Percentiles rank a stretch among this genome's conserved stretches.
These are phyloP conservation scores for Amblyornis subalaris DNA, from an alignment of 2,113 vertebrate genomes.

Conservation along the genomic window DNA sequence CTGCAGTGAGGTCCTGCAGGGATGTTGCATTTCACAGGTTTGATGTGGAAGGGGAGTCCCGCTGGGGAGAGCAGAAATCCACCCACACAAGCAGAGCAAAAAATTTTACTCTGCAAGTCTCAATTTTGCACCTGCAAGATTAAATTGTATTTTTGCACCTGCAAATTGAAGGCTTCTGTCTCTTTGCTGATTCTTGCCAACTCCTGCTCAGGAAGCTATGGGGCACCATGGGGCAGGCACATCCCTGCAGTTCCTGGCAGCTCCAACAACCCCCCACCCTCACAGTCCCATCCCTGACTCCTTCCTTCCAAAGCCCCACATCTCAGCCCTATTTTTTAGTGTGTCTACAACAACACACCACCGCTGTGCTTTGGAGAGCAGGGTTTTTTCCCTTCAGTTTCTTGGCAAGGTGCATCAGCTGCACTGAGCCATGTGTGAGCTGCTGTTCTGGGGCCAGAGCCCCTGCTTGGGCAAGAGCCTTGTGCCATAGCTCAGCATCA, in stretches of 20 bases:
- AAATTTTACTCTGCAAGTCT: neutral
- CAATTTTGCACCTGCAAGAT: neutral
- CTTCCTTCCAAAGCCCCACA: neutral
- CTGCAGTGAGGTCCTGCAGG: neutral
- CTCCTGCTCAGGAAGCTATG: neutral
- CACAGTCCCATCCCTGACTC: neutral
- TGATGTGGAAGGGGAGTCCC: neutral
- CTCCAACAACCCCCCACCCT: neutral
- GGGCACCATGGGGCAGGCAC: fast-evolving
- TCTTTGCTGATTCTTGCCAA: neutral
- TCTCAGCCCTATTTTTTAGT: neutral
- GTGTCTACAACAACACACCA: neutral
- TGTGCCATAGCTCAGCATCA: neutral
- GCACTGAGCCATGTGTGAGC: neutral
- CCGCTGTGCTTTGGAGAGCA: neutral
- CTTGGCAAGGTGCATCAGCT: neutral
- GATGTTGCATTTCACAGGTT: neutral
- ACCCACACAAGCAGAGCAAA: neutral
- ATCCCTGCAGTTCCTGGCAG: neutral
- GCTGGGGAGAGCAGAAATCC: neutral
- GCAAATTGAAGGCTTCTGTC: neutral
- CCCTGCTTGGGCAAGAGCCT: neutral
- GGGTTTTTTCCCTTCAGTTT: neutral
- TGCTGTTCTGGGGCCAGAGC: neutral
- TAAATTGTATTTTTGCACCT: neutral